Percentiles rank a stretch among this genome's conserved stretches.
Evolutionary conservation across 1,140 invertebrate species (phyloP).

Genomic region (Drusus annulatus): DNA sequence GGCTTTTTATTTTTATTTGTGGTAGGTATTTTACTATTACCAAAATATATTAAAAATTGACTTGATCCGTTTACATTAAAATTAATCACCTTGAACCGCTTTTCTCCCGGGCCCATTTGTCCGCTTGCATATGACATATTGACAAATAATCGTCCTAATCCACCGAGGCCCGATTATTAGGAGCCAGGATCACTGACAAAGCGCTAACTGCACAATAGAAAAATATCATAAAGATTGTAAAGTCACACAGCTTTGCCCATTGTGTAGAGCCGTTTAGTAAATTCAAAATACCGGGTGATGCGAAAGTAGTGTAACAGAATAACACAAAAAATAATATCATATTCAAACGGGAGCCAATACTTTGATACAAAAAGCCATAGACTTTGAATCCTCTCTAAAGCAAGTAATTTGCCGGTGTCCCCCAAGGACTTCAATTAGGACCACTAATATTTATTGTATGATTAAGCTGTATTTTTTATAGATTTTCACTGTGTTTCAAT

Average conservation of each 20-base stretch:
- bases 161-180: neutral
- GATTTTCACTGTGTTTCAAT: too few relatives aligned
- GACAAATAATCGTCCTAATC: conserved; percentile 14
- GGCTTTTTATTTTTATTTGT: too few relatives aligned
- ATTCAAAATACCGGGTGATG: neutral
- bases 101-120: conserved; percentile 4
- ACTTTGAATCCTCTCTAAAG: neutral
- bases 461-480: too few relatives aligned
- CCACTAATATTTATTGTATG: too few relatives aligned
- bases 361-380: too few relatives aligned
- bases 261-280: neutral
- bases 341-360: too few relatives aligned
- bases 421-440: too few relatives aligned
- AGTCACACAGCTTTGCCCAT: conserved; percentile 4
- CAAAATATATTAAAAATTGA: too few relatives aligned
- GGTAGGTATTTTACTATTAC: too few relatives aligned
- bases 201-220: neutral
- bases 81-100: neutral
- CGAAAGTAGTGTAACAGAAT: neutral
- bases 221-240: neutral
- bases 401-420: too few relatives aligned
- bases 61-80: too few relatives aligned
- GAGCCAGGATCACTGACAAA: neutral
- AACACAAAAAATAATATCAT: too few relatives aligned
- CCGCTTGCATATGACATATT: neutral